A percentile compares a stretch with the other conserved stretches of the same genome.
Conservation (phyloP, 2,797 vertebrate genomes). For the Gambusia yucatana region DNA sequence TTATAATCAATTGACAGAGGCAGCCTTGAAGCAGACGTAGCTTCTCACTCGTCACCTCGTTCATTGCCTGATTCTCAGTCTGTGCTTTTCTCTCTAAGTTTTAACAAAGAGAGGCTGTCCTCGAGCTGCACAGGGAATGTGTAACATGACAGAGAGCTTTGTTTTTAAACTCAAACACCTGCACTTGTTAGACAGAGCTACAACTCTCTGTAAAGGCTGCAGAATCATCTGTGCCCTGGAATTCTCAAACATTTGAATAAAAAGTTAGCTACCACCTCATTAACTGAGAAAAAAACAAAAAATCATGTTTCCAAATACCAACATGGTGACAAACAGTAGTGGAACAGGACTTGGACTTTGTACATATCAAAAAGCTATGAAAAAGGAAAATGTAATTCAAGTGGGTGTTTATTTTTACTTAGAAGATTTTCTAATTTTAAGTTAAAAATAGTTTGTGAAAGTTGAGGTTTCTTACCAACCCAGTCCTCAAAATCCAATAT, state of each 20-base stretch:
- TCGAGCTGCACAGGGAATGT: conserved; percentile 56
- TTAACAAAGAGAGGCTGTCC: conserved; percentile 61
- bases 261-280: neutral
- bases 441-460: neutral
- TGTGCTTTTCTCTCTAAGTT: conserved; percentile 22
- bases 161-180: conserved; percentile 45
- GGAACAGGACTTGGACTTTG: neutral
- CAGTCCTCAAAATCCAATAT: neutral
- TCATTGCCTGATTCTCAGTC: neutral
- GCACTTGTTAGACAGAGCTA: conserved; percentile 22
- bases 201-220: neutral
- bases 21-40: neutral
- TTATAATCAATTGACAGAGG: neutral
- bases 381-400: neutral
- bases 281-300: neutral
- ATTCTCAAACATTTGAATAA: neutral
- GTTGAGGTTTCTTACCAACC: neutral
- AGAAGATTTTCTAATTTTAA: neutral
- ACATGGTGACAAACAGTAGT: neutral
- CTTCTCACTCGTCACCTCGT: neutral
- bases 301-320: neutral
- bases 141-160: conserved; percentile 50
- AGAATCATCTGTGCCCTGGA: neutral
- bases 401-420: neutral
- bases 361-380: neutral